Base-by-base conservation (phyloP, 2,888 invertebrate genomes). In the Acrobasis consociella region DNA sequence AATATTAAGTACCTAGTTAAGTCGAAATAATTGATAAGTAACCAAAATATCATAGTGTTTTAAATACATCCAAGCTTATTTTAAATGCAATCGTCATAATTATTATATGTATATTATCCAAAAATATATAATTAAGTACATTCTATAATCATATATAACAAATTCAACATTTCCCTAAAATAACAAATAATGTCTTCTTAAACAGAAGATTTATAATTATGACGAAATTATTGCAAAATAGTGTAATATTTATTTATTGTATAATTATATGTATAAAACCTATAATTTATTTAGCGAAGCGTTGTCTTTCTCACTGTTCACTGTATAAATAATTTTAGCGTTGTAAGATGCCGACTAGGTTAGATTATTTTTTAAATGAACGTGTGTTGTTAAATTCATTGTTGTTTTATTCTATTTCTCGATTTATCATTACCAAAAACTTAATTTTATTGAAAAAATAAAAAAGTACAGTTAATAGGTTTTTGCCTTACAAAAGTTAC, bases 311-410 rank as follows among this genome's bases (percentile, higher is more conserved):
- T 63, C n/a, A n/a, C n/a, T n/a, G n/a, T n/a, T n/a, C n/a, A 66
- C 58, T 75, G 71, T 74, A 73, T 63, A 74, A 73, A 72, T 70
- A 62, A 61, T 69, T 31, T 63, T 67, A 72, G 65, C 60, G 15
- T 46, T 51, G 22, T 22, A 55, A 49, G 16, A 53, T 42, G 16
- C 31, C 49, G 51, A 10, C 17, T 60, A 60, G 51, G 17, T 17
- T 72, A 62, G 9, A 38, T 65, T 63, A 75, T 78, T 83, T 74
- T 82, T 79, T 75, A 80, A 83, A 81, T 70, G 75, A 77, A 80
- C 68, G 83, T 78, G 86, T 85, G 87, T 83, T 84, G 81, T 85
- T 85, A 75, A 70, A 73, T 71, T 65, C 69, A 75, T 69, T 75
- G 67, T 70, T 75, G 81, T 85, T 85, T 85, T 78, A 83, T 85